Base-by-base conservation (phyloP, 2,888 invertebrate genomes). In the Cerastoderma edule region DNA sequence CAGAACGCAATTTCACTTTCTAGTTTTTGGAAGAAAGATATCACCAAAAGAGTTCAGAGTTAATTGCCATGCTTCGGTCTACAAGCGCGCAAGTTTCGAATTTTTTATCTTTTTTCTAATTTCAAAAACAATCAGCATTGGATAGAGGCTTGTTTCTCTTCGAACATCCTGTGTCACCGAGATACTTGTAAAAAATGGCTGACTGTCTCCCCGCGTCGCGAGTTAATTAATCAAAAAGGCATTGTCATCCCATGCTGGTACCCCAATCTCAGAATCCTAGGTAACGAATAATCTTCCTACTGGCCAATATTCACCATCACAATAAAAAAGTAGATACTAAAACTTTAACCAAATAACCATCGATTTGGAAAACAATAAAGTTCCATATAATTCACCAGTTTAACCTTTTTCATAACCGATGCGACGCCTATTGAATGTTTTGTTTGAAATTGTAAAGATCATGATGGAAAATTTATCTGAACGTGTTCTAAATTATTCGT, bases 191-290 rank as follows among this genome's bases (percentile, higher is more conserved):
- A 60, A 60, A 60, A 60, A 39, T 60, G 60, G 24, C 33, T 27
- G 60, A 60, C 60, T 60, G 60, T 60, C 60, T 60, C 60, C 60
- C 60, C 35, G 60, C 60, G 60, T 39, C 60, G 35, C 22, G 39
- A 60, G 60, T 60, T 60, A 60, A 60, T 60, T 60, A 60, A 60
- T 60, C 60, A 60, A 60, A 60, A 60, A 60, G 60, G 39, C 60
- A 60, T 60, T 27, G 60, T 60, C 60, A 60, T 60, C 39, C 22
- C 35, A 60, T 60, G 60, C 60, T 60, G 60, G 60, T 60, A 60
- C 60, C 39, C 60, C 22, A 60, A 60, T 39, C 39, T 60, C 22
- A 16, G 35, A 39, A 60, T 60, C 22, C 39, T 35, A 39, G 39
- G 60, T 39, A 60, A 60, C 39, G 39, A 60, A 50, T 10, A 24